Evolutionary conservation across 2,113 vertebrate species (phyloP).

Genomic region (Pomatostomus ruficeps): DNA sequence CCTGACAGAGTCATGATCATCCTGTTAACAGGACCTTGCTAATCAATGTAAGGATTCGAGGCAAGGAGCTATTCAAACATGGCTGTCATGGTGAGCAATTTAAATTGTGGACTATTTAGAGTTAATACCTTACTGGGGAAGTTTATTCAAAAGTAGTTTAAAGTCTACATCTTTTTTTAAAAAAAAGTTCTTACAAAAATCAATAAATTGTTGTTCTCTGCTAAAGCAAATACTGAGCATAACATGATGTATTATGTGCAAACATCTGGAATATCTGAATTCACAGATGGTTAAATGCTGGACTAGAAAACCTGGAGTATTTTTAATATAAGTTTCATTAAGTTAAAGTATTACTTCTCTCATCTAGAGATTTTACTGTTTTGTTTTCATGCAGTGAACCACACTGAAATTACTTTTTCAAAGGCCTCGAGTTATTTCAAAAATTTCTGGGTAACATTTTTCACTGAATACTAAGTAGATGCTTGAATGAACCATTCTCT

Average conservation of each 20-base stretch:
- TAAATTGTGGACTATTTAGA: not conserved
- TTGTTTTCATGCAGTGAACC: not conserved
- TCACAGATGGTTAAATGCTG: conserved; percentile 6
- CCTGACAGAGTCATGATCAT: not conserved
- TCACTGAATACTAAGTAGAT: not conserved
- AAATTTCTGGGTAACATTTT: not conserved
- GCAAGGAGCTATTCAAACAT: not conserved
- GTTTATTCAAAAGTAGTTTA: conserved; percentile 11
- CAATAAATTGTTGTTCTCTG: conserved; percentile 27
- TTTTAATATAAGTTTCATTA: conserved; percentile 28
- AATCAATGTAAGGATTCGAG: not conserved
- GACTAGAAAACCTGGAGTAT: not conserved
- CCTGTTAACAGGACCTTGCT: not conserved
- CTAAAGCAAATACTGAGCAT: conserved; percentile 1
- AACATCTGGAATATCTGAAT: conserved; percentile 19
- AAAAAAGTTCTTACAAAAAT: conserved; percentile 4
- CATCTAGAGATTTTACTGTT: not conserved
- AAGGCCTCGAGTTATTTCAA: not conserved
- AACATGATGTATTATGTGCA: not conserved
- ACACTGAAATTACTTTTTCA: conserved; percentile 14
- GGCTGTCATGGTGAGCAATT: not conserved
- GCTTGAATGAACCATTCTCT: not conserved
- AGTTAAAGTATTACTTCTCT: not conserved
- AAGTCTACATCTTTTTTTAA: not conserved
- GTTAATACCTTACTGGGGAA: not conserved